Conservation (phyloP, 1,140 invertebrate genomes). For the Papilio glaucus region DNA sequence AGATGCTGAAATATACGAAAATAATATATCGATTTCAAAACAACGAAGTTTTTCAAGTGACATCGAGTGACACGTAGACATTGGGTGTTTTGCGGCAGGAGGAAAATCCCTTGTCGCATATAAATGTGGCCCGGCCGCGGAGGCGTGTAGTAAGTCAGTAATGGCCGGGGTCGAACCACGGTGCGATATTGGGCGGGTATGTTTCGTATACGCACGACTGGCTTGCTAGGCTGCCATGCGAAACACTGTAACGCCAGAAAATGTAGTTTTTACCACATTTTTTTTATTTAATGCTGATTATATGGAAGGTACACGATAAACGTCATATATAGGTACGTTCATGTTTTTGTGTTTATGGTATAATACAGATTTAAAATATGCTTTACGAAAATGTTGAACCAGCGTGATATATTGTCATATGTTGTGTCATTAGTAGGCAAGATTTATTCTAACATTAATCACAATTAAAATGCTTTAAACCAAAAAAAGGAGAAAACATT, state of each 20-base stretch:
- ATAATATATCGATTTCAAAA: slow-evolving; percentile 16
- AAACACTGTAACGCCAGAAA: slow-evolving; percentile 51
- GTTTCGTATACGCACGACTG: slow-evolving; percentile 65
- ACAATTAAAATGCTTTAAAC: neutral
- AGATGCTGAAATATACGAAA: neutral
- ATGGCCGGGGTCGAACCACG: slow-evolving; percentile 42
- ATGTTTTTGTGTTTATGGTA: no score
- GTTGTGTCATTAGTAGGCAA: no score
- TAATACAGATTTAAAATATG: no score
- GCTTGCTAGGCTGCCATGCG: slow-evolving; percentile 51
- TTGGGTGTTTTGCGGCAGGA: slow-evolving; percentile 6
- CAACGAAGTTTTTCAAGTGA: neutral
- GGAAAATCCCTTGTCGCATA: slow-evolving; percentile 34
- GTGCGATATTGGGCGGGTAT: slow-evolving; percentile 69
- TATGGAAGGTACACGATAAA: no score
- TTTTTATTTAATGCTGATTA: neutral
- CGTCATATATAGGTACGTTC: no score
- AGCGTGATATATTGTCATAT: no score
- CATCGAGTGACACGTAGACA: slow-evolving; percentile 20
- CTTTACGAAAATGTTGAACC: no score
- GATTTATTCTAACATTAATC: no score
- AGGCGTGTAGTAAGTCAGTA: slow-evolving; percentile 23
- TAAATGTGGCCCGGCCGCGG: slow-evolving; percentile 23
- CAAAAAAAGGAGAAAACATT: neutral
- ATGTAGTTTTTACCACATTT: neutral